Evolutionary conservation across 2,113 vertebrate genomes (phyloP), one percentile per base, ranked within the genome.

Genomic region (Loxodonta africana): DNA sequence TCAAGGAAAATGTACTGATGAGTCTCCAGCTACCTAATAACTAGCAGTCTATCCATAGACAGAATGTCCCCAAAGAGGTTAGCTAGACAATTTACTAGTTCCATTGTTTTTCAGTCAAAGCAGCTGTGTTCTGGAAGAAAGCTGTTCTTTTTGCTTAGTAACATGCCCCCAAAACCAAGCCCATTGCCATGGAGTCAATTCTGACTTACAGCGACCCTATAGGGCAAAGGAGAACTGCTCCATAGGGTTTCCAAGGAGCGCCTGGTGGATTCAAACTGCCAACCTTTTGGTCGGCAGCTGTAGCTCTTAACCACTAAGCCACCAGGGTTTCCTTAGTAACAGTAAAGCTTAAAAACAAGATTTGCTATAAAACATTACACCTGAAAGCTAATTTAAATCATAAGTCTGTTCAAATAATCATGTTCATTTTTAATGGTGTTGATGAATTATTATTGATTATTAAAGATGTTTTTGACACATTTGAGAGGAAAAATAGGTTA

Each of bases 1-100:
- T 96, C 95, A 88, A 94, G 83, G 28, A 76, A 94, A 94, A 95
- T 21, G 41, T 25, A 65, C 60, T 46, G 53, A 67, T 78, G 60
- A 88, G 44, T 62, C 82, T 92, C 41, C 26, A 15, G 63, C 51
- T 67, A 69, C 73, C 69, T 82, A 60, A 73, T 30, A 95, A 80
- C 71, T 26, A 77, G 41, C 23, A 37, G 44, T 60, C 88, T 46
- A 76, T 90, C 82, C 92, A 90, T 0, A 94, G 46, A 92, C 26
- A 94, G 37, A 46, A 95, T 53, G 67, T 88, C 23, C 83, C 88
- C 37, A 78, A 73, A 88, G 60, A 86, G 46, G 48, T 74, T 90
- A 88, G 20, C 46, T 21, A 95, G 23, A 48, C 84, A 90, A 62
- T 91, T 88, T 15, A 83, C n/a, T 57, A 62, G 20, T 86, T 78